Base-by-base conservation (phyloP, 1,140 invertebrate genomes). In the Nymphalis io region DNA sequence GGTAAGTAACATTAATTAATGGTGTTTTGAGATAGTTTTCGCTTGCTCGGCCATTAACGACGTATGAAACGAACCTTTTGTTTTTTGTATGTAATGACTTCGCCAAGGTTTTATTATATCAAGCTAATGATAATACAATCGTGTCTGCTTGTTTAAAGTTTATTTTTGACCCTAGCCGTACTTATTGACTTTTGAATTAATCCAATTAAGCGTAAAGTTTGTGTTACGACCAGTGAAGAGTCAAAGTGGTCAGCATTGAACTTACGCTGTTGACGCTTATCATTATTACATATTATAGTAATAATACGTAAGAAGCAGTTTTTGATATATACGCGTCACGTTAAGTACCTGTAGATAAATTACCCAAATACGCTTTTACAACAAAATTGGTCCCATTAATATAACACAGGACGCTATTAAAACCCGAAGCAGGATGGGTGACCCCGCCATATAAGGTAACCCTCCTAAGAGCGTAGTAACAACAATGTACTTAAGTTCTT, bases 11-110 rank as follows among this genome's bases (percentile, higher is more conserved):
- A 72, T 75, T 76, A 76, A 79, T 79, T 79, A 76, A 66, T 46
- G 27, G 44, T 79, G 70, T 76, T 76, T 72, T 70, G 59, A 73
- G 74, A 79, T 76, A 79, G 74, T 79, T 73, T 60, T 62, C 55
- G 40, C 64, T 59, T 38, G 39, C 58, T 73, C 63, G 69, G 40
- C 58, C 63, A 38, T 68, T 66, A 63, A 64, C 39, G 51, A 67
- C 42, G n/a, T 55, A 20, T 11, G 20, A 8, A 20, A 13, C 16
- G 12, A 21, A 51, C 48, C 48, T 21, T 51, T 21, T 20, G 5
- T 12, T 44, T 8, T 44, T 13, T n/a, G 2, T n/a, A 44, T 51
- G 6, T 2, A 16, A 21, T 18, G 20, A 3, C 12, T 51, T 20
- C 21, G 20, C 27, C 27, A 8, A 1, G 10, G 15, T 46, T 46